These are phyloP conservation scores for Drosophila asahinai DNA, from an alignment of 1,140 invertebrate species.

Conservation along the genomic window DNA sequence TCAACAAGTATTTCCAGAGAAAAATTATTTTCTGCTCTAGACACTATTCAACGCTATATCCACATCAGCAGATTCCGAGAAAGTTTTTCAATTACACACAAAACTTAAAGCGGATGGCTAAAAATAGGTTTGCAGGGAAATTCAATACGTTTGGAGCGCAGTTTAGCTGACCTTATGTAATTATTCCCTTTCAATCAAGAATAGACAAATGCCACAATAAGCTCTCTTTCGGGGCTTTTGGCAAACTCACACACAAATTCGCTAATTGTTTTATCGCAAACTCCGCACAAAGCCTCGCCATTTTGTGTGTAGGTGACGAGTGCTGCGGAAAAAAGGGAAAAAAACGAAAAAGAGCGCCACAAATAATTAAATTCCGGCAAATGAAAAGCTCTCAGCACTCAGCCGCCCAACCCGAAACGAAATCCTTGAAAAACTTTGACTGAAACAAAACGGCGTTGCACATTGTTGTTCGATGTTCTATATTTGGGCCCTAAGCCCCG, in stretches of 20 bases:
- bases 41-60: not conserved
- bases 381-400: slow-evolving; percentile 44
- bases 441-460: slow-evolving; percentile 42
- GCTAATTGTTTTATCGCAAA: slow-evolving; percentile 39
- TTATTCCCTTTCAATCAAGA: slow-evolving; percentile 32
- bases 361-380: slow-evolving; percentile 73
- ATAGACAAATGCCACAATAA: slow-evolving; percentile 13
- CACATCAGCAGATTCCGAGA: not conserved
- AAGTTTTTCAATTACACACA: not conserved
- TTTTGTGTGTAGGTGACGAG: slow-evolving; percentile 32
- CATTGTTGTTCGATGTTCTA: slow-evolving; percentile 44
- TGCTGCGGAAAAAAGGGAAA: not conserved
- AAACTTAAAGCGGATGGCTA: too few relatives aligned
- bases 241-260: slow-evolving; percentile 6
- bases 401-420: slow-evolving; percentile 39
- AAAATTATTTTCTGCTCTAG: not conserved
- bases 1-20: not conserved
- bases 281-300: slow-evolving; percentile 10
- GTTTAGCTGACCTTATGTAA: slow-evolving; percentile 3
- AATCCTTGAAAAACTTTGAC: slow-evolving; percentile 58
- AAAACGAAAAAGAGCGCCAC: slow-evolving; percentile 4
- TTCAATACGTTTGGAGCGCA: not conserved
- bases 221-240: slow-evolving; percentile 17
- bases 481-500: slow-evolving; percentile 40
- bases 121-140: not conserved